Conservation (phyloP, 2,888 invertebrate genomes). For the Polydesmus complanatus region DNA sequence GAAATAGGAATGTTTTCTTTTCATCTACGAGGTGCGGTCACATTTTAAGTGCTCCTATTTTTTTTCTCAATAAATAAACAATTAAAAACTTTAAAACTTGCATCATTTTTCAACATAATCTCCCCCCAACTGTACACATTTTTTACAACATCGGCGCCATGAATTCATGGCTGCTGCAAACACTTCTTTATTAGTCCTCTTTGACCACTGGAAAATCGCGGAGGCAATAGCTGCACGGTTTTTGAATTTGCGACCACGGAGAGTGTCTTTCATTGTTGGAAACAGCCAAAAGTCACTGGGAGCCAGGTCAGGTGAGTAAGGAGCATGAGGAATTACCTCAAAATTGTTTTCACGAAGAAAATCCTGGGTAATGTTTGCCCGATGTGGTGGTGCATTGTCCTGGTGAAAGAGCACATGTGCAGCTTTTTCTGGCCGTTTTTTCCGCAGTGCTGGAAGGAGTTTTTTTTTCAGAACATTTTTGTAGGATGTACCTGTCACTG, state of each 20-base stretch:
- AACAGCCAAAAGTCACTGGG: slow-evolving; percentile 1
- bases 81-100: too few species aligned
- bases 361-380: background rate
- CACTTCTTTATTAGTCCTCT: background rate
- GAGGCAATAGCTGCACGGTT: slow-evolving; percentile 1
- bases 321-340: background rate
- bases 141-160: background rate
- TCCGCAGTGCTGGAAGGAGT: background rate
- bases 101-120: background rate
- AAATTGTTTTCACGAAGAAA: slow-evolving; percentile 2
- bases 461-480: slow-evolving; percentile 1
- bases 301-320: background rate
- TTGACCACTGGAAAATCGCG: slow-evolving; percentile 2
- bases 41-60: too few species aligned
- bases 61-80: too few species aligned
- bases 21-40: too few species aligned
- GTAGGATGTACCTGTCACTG: slow-evolving; percentile 4
- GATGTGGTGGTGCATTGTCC: background rate
- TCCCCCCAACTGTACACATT: background rate
- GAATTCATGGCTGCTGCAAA: background rate
- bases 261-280: slow-evolving; percentile 1
- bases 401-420: background rate
- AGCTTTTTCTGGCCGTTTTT: background rate
- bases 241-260: background rate
- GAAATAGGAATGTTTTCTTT: too few species aligned